These are phyloP conservation scores for Eudemis profundana DNA, from an alignment of 2,888 invertebrate species.

Conservation along the genomic window DNA sequence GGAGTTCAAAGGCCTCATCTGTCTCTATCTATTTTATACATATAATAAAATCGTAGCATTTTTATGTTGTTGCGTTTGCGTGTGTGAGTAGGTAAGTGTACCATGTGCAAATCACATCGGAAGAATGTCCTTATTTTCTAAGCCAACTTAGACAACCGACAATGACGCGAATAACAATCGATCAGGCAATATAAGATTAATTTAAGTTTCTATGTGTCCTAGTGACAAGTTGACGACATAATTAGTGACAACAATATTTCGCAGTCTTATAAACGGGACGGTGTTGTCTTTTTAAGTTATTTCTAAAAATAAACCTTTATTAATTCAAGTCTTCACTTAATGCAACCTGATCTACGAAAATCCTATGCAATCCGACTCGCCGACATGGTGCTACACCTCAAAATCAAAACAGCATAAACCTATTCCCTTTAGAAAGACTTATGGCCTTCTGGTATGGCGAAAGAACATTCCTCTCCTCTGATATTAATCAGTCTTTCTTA, in stretches of 20 bases:
- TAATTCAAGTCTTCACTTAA: slow-evolving; percentile 30
- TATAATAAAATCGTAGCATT: too few relatives aligned
- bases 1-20: too few relatives aligned
- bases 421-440: slow-evolving; percentile 1
- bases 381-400: not conserved
- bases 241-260: slow-evolving; percentile 5
- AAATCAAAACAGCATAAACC: slow-evolving; percentile 1
- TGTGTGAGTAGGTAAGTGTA: too few relatives aligned
- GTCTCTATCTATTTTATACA: too few relatives aligned
- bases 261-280: not conserved
- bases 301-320: slow-evolving; percentile 25
- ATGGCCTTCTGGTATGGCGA: not conserved
- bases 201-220: too few relatives aligned
- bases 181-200: too few relatives aligned
- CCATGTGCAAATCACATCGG: too few relatives aligned
- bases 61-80: too few relatives aligned
- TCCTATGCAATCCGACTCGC: slow-evolving; percentile 29
- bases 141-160: too few relatives aligned
- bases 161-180: too few relatives aligned
- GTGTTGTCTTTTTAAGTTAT: not conserved
- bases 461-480: slow-evolving; percentile 50
- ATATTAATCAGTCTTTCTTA: slow-evolving; percentile 64
- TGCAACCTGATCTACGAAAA: slow-evolving; percentile 39
- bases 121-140: too few relatives aligned
- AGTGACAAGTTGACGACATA: not conserved